Conservation (phyloP, 2,113 vertebrate species). For the Cephalopholis sonnerati region DNA sequence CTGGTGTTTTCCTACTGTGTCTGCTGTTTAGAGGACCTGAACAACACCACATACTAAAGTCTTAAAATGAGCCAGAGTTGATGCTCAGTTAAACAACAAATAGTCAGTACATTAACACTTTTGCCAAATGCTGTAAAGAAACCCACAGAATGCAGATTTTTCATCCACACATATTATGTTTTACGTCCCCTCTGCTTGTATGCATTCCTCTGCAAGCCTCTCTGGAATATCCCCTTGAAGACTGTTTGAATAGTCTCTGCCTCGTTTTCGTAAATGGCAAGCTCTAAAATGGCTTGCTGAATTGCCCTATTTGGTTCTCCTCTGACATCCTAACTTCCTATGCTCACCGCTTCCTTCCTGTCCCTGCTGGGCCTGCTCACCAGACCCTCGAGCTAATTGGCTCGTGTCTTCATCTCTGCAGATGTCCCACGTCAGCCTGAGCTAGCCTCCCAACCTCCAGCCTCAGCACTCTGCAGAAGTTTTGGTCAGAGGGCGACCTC, state of each 20-base stretch:
- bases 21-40: background rate
- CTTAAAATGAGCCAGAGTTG: background rate
- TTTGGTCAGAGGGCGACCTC: constrained; percentile 75
- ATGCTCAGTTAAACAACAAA: background rate
- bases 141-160: background rate
- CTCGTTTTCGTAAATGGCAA: background rate
- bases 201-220: constrained; percentile 18
- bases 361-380: constrained; percentile 51
- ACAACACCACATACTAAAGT: background rate
- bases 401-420: constrained; percentile 62
- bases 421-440: constrained; percentile 69
- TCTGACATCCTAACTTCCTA: constrained; percentile 63
- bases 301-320: constrained; percentile 62
- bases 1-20: background rate
- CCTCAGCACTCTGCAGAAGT: constrained; percentile 55
- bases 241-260: constrained; percentile 1
- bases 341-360: constrained; percentile 65
- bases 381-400: constrained; percentile 57
- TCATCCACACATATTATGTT: background rate
- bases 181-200: background rate
- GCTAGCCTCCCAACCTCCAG: constrained; percentile 50
- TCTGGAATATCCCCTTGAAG: constrained; percentile 26
- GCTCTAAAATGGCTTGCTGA: constrained; percentile 33
- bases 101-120: background rate
- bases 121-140: background rate